Percentiles rank a stretch among this genome's conserved stretches.
These are phyloP conservation scores for Trachops cirrhosus DNA, from an alignment of 2,797 vertebrate species.

Conservation along the genomic window DNA sequence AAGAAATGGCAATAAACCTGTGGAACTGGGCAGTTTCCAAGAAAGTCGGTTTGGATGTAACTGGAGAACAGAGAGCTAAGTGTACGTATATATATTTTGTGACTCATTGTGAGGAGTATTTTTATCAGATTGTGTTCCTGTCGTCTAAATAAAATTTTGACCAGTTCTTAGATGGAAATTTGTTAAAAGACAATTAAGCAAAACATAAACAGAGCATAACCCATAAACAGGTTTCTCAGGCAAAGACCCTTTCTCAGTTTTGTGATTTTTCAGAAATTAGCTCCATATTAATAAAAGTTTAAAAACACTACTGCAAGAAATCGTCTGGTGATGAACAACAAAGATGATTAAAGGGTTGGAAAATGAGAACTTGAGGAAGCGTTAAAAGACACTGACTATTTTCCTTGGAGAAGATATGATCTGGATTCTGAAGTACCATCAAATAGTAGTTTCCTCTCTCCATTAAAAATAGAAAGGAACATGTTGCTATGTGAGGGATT, in stretches of 20 bases:
- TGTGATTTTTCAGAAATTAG: constrained; percentile 26
- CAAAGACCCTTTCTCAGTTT: constrained; percentile 1
- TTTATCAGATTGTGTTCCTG: constrained; percentile 9
- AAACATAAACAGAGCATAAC: too few relatives aligned
- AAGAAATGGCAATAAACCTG: constrained; percentile 89
- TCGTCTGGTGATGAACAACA: not conserved
- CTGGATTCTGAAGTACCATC: constrained; percentile 1
- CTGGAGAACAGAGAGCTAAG: constrained; percentile 88
- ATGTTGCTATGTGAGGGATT: not conserved
- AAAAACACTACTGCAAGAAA: not conserved
- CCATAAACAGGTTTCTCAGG: not conserved
- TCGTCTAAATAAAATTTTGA: constrained; percentile 50
- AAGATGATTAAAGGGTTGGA: not conserved
- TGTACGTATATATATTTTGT: constrained; percentile 76
- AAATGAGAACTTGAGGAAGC: constrained; percentile 28
- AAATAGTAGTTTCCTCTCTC: not conserved
- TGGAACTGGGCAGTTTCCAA: constrained; percentile 95
- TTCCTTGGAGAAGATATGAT: constrained; percentile 6
- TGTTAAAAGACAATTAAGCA: constrained; percentile 31
- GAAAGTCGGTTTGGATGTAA: constrained; percentile 81
- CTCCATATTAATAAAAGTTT: constrained; percentile 11
- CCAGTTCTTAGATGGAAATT: constrained; percentile 3
- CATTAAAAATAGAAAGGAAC: constrained; percentile 15
- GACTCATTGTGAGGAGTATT: not conserved
- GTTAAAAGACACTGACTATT: constrained; percentile 17